Evolutionary conservation across 2,113 vertebrate genomes (phyloP), one percentile per base, ranked within the genome.

Genomic region (Macquaria australasica): DNA sequence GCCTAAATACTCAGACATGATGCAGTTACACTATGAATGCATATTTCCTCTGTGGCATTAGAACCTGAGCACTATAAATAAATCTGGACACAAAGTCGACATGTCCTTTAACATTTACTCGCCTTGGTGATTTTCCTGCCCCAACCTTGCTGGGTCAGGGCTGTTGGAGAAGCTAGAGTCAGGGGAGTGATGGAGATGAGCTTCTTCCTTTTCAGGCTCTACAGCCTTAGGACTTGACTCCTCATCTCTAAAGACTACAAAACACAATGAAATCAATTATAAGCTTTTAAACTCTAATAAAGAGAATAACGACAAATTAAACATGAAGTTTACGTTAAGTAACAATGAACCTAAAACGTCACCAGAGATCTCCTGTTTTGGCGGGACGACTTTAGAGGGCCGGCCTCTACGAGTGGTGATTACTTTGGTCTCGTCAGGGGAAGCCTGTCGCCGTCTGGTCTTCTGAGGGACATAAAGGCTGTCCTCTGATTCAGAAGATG

Each of bases 381-480:
- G 73, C 28, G 62, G 39, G 71, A 48, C 6, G 1, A 28, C 62
- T 8, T 66, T 81, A 15, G 83, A 83, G 50, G 8, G 59, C 31
- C 76, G 69, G 1, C 93, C 78, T 82, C 92, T 85, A 0, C 94
- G 94, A 2, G 89, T 92, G 51, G 80, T 53, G 58, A 93, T 48
- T 34, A 4, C 63, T 50, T 72, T 89, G 28, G 50, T 69, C 59
- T 50, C 74, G 9, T 76, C 60, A 0, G 79, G 62, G n/a, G 83
- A 80, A 8, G 25, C 15, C 23, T 7, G 85, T 43, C 58, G 88
- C 64, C 25, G 45, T 20, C 25, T 81, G 28, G 20, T 71, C 82
- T 87, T 92, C 59, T 86, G 82, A n/a, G 94, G 94, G 21, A 95
- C 79, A 39, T 95, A 95, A 23, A 87, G 90, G 28, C 93, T 93